Percentiles rank a stretch among this genome's conserved stretches.
phyloP scores from a whole-genome alignment of 2,888 invertebrate genomes.

The Anticlea derivata region DNA sequence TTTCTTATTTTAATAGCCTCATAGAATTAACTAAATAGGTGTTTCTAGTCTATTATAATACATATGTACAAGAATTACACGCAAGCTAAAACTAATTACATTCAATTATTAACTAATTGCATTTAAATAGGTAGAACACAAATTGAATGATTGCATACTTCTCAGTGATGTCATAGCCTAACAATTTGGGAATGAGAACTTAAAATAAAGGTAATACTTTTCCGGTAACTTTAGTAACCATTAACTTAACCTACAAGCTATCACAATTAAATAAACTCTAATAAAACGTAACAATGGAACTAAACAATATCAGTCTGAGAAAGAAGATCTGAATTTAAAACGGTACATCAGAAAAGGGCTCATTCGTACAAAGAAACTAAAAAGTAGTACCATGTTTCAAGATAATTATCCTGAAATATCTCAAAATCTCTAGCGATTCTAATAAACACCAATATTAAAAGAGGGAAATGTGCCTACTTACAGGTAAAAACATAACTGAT shows the following conservation, averaged over 20 bases:
- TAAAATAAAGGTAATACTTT: constrained; percentile 77
- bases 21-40: constrained; percentile 48
- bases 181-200: constrained; percentile 64
- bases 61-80: constrained; percentile 68
- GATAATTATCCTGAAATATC: no score
- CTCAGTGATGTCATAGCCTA: constrained; percentile 65
- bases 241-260: constrained; percentile 62
- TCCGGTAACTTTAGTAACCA: constrained; percentile 79
- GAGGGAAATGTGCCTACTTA: constrained; percentile 1
- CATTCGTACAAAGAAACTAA: background rate
- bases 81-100: constrained; percentile 31
- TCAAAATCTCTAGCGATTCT: background rate
- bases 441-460: constrained; percentile 1
- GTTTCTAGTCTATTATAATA: constrained; percentile 40
- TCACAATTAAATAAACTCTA: constrained; percentile 80
- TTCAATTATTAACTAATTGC: constrained; percentile 36
- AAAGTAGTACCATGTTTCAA: no score
- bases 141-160: constrained; percentile 53
- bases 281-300: constrained; percentile 71
- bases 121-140: constrained; percentile 30
- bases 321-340: constrained; percentile 51
- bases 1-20: constrained; percentile 67
- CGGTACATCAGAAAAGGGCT: constrained; percentile 23
- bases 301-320: constrained; percentile 76
- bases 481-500: constrained; percentile 11